Conservation (phyloP, 1,140 invertebrate genomes). For the Cotesia glomerata region DNA sequence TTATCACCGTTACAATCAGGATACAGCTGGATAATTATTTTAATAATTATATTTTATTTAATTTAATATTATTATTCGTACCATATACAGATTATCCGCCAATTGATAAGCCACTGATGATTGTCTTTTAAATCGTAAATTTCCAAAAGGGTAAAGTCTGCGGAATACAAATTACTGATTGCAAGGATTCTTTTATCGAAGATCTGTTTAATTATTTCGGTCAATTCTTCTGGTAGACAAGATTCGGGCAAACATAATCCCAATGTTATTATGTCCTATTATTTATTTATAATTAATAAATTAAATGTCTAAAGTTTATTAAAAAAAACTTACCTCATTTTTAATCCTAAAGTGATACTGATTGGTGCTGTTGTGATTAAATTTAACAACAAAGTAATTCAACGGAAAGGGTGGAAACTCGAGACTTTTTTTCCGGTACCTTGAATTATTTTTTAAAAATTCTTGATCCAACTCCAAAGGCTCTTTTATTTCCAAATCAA, state of each 20-base stretch:
- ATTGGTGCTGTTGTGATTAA: conserved; percentile 58
- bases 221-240: conserved; percentile 43
- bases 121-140: conserved; percentile 46
- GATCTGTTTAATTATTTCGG: conserved; percentile 40
- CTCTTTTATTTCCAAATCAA: conserved; percentile 41
- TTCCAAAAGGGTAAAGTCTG: conserved; percentile 44
- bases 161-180: conserved; percentile 42
- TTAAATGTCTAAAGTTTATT: too few species aligned
- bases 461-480: conserved; percentile 40
- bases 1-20: conserved; percentile 22
- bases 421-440: conserved; percentile 40
- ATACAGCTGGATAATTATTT: not conserved
- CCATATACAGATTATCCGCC: conserved; percentile 25
- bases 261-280: conserved; percentile 49
- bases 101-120: conserved; percentile 41
- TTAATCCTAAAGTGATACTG: conserved; percentile 53
- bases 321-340: conserved; percentile 51
- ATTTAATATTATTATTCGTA: not conserved
- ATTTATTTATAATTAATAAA: conserved; percentile 10
- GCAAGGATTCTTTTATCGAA: conserved; percentile 43
- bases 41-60: not conserved
- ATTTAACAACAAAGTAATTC: conserved; percentile 52
- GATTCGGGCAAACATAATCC: conserved; percentile 57
- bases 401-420: conserved; percentile 58
- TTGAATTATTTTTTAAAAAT: conserved; percentile 43